Evolutionary conservation across 2,888 invertebrate species (phyloP).

Genomic region (Scelioninae gen. 2): DNA sequence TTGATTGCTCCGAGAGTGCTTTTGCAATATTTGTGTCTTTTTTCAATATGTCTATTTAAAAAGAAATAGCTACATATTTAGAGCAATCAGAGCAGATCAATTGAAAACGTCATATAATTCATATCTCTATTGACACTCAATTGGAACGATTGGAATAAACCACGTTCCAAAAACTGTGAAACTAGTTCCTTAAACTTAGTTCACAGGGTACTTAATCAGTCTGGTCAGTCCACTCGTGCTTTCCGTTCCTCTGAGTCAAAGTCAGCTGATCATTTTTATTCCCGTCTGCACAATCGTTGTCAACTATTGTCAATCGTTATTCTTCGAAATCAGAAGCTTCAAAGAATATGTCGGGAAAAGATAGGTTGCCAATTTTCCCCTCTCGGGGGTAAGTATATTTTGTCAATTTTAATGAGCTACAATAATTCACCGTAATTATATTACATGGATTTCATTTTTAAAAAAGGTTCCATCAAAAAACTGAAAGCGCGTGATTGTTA

Average conservation of each 20-base stretch:
- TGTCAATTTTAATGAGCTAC: not conserved
- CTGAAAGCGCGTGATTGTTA: not conserved
- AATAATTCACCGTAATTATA: not conserved
- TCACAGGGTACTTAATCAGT: too few species aligned
- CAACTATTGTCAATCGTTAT: conserved; percentile 60
- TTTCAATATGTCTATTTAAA: too few species aligned
- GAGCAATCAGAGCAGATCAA: too few species aligned
- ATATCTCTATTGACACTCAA: too few species aligned
- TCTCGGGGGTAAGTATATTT: conserved; percentile 89
- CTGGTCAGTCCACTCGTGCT: conserved; percentile 2
- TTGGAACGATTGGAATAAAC: too few species aligned
- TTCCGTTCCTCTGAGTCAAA: conserved; percentile 65
- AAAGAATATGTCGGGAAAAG: conserved; percentile 89
- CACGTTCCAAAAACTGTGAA: too few species aligned
- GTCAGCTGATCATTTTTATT: conserved; percentile 75
- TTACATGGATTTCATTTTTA: not conserved
- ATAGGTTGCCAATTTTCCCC: conserved; percentile 92
- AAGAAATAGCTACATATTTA: too few species aligned
- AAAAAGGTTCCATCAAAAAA: conserved; percentile 9
- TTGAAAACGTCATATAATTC: too few species aligned
- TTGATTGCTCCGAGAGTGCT: too few species aligned
- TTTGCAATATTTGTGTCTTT: too few species aligned
- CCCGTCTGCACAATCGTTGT: too few species aligned
- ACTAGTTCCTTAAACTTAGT: too few species aligned
- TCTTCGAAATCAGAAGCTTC: conserved; percentile 32